A percentile compares a stretch with the other conserved stretches of the same genome.
Conservation (phyloP, 2,888 invertebrate species). For the Drosophila kuntzei region DNA sequence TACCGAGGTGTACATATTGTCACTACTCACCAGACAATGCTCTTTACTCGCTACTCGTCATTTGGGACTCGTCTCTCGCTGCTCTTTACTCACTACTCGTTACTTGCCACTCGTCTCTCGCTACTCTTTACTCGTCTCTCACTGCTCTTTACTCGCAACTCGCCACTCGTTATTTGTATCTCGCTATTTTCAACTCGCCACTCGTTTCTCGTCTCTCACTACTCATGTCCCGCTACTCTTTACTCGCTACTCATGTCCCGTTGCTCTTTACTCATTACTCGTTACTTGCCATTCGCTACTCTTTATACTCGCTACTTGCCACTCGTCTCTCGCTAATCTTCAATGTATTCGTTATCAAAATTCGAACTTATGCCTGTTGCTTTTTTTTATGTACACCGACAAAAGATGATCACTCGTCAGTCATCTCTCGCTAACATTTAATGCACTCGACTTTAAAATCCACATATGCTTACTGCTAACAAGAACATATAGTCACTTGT, state of each 20-base stretch:
- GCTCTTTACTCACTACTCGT: neutral
- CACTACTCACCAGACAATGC: neutral
- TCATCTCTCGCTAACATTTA: no score
- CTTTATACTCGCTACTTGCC: no score
- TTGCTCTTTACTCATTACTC: no score
- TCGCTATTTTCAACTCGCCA: neutral
- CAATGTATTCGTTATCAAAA: no score
- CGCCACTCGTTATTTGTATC: neutral
- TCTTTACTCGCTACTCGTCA: slow-evolving; percentile 1
- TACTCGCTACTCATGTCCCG: neutral
- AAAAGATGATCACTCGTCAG: no score
- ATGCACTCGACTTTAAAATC: neutral
- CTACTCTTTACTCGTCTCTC: neutral
- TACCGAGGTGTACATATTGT: neutral
- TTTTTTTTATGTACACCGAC: no score
- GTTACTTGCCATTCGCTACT: neutral
- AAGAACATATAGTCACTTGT: no score
- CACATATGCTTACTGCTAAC: no score
- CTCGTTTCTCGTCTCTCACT: neutral
- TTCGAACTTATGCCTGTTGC: no score
- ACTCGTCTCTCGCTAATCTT: neutral
- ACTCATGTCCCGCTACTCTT: neutral
- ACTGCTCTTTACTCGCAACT: neutral
- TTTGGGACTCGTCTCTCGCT: neutral
- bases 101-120: neutral